These are phyloP conservation scores for Grammomys dolichurus DNA, from an alignment of 2,113 vertebrate genomes.

Conservation along the genomic window DNA sequence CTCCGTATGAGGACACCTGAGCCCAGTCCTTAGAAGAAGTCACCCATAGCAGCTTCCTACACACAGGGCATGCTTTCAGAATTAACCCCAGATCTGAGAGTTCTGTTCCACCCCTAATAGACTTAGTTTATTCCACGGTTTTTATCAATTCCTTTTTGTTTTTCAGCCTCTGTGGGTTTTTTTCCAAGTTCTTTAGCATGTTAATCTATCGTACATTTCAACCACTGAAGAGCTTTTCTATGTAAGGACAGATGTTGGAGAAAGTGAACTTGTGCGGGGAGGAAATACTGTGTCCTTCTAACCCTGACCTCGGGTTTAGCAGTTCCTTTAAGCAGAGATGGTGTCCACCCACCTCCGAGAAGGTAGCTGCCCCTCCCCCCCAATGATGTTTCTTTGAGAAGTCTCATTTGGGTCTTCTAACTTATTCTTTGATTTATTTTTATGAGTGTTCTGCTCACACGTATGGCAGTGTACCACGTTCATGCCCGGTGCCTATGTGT, in stretches of 20 bases:
- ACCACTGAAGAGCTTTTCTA: not conserved
- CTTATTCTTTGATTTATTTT: not conserved
- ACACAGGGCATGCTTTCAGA: not conserved
- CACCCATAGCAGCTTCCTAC: not conserved
- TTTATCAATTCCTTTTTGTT: not conserved
- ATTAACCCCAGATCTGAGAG: not conserved
- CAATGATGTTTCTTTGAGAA: not conserved
- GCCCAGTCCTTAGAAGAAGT: not conserved
- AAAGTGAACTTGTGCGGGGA: not conserved
- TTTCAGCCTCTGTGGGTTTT: not conserved
- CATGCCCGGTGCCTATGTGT: not conserved
- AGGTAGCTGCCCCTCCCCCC: not conserved
- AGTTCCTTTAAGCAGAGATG: fast-evolving
- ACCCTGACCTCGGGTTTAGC: not conserved
- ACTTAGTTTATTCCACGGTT: not conserved
- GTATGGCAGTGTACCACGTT: not conserved
- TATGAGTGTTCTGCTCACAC: not conserved
- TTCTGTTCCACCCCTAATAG: not conserved
- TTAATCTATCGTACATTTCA: not conserved
- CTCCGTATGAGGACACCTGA: not conserved
- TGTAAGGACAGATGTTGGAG: not conserved
- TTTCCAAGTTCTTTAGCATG: not conserved
- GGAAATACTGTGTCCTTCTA: not conserved
- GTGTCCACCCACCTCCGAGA: not conserved
- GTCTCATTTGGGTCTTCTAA: not conserved